Conservation (phyloP, 2,888 invertebrate species). For the Polydesmus complanatus region DNA sequence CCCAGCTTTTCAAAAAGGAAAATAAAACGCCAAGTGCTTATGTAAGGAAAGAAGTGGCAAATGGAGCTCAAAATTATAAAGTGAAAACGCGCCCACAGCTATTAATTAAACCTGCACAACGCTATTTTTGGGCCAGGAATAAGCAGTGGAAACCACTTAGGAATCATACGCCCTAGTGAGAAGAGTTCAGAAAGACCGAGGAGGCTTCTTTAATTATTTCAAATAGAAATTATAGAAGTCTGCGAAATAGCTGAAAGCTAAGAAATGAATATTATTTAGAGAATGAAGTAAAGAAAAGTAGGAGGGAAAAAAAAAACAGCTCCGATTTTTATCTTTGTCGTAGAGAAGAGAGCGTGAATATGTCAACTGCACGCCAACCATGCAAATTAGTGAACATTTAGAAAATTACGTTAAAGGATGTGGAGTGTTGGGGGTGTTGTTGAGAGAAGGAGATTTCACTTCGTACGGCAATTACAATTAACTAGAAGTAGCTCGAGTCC, state of each 20-base stretch:
- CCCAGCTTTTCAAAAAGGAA: too few species aligned
- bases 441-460: not conserved
- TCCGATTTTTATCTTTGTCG: too few species aligned
- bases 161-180: not conserved
- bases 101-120: not conserved
- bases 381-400: not conserved
- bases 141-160: not conserved
- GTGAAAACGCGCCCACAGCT: not conserved
- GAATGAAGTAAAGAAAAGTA: not conserved
- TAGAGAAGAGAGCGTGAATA: not conserved
- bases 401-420: not conserved
- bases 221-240: not conserved
- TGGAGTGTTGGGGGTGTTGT: too few species aligned
- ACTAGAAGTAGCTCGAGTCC: not conserved
- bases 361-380: not conserved
- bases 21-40: too few species aligned
- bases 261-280: not conserved
- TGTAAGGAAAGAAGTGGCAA: too few species aligned
- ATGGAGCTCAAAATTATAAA: too few species aligned
- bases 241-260: not conserved
- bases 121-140: not conserved
- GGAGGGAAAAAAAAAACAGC: too few species aligned
- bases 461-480: too few species aligned
- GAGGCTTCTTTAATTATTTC: not conserved
- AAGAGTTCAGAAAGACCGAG: not conserved